phyloP scores from a whole-genome alignment of 2,113 vertebrate genomes.

The Dascyllus trimaculatus region DNA sequence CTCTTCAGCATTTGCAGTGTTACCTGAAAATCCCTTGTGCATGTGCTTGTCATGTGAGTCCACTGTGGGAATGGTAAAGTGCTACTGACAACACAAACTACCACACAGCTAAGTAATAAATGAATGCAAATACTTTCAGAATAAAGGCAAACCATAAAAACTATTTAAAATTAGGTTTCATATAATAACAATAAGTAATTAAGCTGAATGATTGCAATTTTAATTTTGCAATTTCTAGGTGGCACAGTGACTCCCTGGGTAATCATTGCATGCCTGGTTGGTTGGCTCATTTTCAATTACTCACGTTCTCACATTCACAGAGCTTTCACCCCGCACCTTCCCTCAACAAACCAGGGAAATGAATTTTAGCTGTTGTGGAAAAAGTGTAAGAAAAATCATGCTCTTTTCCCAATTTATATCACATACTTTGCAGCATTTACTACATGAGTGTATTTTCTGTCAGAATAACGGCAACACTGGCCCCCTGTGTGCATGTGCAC shows the following conservation, averaged over 20 bases:
- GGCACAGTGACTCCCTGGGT: not conserved
- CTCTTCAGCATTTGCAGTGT: not conserved
- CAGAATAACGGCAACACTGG: too few relatives aligned
- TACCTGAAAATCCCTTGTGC: not conserved
- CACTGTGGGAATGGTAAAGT: not conserved
- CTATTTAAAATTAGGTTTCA: too few relatives aligned
- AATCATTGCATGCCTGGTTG: not conserved
- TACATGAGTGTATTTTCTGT: too few relatives aligned
- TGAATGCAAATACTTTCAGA: too few relatives aligned
- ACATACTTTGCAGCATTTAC: too few relatives aligned
- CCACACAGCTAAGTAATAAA: not conserved
- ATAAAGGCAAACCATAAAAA: too few relatives aligned
- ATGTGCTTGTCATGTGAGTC: not conserved
- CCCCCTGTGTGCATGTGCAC: not conserved
- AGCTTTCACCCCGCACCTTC: not conserved
- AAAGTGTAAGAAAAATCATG: too few relatives aligned
- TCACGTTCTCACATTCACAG: not conserved
- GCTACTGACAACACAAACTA: not conserved
- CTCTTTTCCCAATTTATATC: too few relatives aligned
- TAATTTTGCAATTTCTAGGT: not conserved
- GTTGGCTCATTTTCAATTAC: not conserved
- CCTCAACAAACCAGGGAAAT: not conserved
- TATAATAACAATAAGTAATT: too few relatives aligned
- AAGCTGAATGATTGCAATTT: not conserved
- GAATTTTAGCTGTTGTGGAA: too few relatives aligned